Conservation (phyloP, 2,797 vertebrate species). For the Pitangus sulphuratus region DNA sequence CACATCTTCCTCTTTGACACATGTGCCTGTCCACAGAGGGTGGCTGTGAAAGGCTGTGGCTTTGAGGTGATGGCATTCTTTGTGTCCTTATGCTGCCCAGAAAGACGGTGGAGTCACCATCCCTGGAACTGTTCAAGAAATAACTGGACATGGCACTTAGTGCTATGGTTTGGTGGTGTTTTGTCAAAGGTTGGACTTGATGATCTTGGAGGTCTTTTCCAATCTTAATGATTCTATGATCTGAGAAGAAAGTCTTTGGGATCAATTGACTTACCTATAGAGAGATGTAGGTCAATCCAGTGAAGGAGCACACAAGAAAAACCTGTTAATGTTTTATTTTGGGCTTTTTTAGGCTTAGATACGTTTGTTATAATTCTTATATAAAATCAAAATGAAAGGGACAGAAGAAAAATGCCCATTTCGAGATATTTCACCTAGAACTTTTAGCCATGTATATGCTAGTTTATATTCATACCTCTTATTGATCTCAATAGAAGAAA, state of each 20-base stretch:
- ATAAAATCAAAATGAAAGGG: neutral
- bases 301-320: neutral
- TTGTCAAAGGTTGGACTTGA: neutral
- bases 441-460: neutral
- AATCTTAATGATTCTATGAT: neutral
- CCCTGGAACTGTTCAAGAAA: neutral
- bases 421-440: neutral
- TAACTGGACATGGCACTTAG: fast-evolving
- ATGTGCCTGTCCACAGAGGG: neutral
- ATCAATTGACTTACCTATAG: neutral
- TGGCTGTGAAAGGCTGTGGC: neutral
- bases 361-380: neutral
- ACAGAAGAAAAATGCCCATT: neutral
- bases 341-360: neutral
- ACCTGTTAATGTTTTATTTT: neutral
- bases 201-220: neutral
- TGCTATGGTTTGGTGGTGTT: neutral
- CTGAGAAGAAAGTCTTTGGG: neutral
- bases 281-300: neutral
- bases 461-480: neutral
- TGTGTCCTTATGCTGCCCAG: neutral
- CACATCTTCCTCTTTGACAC: neutral
- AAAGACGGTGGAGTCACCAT: neutral
- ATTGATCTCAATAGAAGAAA: neutral
- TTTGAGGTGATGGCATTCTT: neutral